A percentile compares a stretch with the other conserved stretches of the same genome.
Conservation (phyloP, 2,888 invertebrate species). For the Nemapogon koenigi region DNA sequence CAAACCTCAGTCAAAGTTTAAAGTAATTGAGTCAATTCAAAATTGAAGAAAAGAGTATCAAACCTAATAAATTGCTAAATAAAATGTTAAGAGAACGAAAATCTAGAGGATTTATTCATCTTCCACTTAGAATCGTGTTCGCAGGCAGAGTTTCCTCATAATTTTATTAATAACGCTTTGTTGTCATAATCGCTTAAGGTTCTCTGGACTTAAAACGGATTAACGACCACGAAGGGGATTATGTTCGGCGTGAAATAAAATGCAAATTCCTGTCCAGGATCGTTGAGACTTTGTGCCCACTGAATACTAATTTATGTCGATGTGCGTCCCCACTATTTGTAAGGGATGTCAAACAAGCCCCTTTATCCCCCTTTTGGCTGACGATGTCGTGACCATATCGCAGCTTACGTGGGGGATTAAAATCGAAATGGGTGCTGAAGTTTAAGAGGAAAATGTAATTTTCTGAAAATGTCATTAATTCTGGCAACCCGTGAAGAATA, state of each 20-base stretch:
- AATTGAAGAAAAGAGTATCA: too few species aligned
- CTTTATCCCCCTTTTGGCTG: conserved; percentile 1
- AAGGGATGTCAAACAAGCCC: neutral
- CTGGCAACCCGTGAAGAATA: too few species aligned
- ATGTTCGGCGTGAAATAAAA: conserved; percentile 8
- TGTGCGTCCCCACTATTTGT: neutral
- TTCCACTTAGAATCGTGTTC: too few species aligned
- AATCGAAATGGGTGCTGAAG: neutral
- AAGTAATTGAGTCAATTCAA: too few species aligned
- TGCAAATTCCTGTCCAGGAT: conserved; percentile 8
- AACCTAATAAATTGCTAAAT: too few species aligned
- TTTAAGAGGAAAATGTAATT: too few species aligned
- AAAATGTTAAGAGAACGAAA: too few species aligned
- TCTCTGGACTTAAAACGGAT: conserved; percentile 5
- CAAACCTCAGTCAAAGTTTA: too few species aligned
- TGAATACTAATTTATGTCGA: conserved; percentile 8
- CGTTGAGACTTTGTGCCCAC: conserved; percentile 7
- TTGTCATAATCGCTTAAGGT: conserved; percentile 6
- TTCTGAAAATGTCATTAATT: too few species aligned
- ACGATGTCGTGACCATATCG: neutral
- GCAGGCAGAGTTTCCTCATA: too few species aligned
- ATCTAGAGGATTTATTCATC: too few species aligned
- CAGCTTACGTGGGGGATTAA: conserved; percentile 2
- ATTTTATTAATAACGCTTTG: conserved; percentile 3
- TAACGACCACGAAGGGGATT: conserved; percentile 7